Percentiles rank a stretch among this genome's conserved stretches.
Conservation (phyloP, 2,113 vertebrate genomes). For the Grallaria varia region DNA sequence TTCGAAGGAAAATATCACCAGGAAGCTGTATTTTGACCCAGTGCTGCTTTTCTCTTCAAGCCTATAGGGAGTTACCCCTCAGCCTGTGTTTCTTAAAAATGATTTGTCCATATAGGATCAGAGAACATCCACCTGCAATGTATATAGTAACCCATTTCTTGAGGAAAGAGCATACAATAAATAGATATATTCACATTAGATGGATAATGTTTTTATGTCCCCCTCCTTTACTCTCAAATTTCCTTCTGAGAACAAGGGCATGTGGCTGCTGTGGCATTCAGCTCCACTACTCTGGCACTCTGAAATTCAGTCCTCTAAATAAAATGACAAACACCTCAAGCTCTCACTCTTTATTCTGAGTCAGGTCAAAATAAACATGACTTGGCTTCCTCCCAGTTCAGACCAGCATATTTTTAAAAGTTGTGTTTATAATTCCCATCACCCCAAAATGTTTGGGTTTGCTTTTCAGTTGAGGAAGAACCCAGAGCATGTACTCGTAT, state of each 20-base stretch:
- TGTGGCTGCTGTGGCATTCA: background rate
- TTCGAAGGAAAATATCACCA: background rate
- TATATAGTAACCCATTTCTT: background rate
- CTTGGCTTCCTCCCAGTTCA: background rate
- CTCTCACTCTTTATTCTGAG: background rate
- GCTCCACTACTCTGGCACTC: background rate
- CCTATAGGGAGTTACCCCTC: background rate
- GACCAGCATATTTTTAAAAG: background rate
- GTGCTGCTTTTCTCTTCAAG: background rate
- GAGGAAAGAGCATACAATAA: background rate
- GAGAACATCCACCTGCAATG: background rate
- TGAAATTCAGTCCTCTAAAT: background rate
- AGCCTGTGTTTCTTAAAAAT: background rate
- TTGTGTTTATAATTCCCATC: background rate
- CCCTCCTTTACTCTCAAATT: background rate
- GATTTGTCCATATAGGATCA: background rate
- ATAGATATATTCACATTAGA: background rate
- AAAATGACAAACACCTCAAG: background rate
- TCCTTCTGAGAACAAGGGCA: background rate
- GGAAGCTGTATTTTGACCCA: background rate
- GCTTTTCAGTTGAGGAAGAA: background rate
- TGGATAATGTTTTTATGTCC: background rate
- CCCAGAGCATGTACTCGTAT: accelerated
- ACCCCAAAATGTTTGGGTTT: background rate
- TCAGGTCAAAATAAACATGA: background rate